Conservation (phyloP, 2,888 invertebrate genomes). For the Nemapogon koenigi region DNA sequence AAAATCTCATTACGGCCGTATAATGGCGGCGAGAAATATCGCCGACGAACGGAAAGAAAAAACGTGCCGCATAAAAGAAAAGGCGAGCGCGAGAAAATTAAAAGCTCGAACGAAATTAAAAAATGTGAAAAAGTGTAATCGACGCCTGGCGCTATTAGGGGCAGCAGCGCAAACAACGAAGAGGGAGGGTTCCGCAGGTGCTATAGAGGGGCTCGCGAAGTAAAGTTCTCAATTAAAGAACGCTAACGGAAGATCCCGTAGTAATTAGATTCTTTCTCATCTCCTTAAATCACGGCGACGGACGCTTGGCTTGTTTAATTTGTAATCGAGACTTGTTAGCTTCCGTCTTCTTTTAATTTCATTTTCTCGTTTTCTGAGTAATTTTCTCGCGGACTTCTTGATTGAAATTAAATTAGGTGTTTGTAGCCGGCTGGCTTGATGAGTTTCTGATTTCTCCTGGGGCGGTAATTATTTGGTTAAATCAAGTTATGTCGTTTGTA, state of each 20-base stretch:
- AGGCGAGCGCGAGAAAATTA: conserved; percentile 59
- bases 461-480: conserved; percentile 10
- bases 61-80: conserved; percentile 46
- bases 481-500: conserved; percentile 5
- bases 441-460: conserved; percentile 9
- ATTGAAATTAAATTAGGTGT: conserved; percentile 42
- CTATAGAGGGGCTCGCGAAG: conserved; percentile 3
- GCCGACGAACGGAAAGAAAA: conserved; percentile 40
- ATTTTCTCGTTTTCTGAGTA: conserved; percentile 36
- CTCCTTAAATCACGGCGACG: conserved; percentile 51
- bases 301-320: conserved; percentile 57
- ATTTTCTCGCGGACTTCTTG: conserved; percentile 30
- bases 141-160: conserved; percentile 51
- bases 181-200: conserved; percentile 18
- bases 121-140: conserved; percentile 63
- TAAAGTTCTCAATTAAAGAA: conserved; percentile 58
- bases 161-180: conserved; percentile 46
- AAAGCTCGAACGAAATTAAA: conserved; percentile 61
- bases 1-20: conserved; percentile 62
- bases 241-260: conserved; percentile 47
- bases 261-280: conserved; percentile 63
- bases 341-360: conserved; percentile 48
- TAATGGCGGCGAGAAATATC: conserved; percentile 61
- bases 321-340: conserved; percentile 62
- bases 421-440: conserved; percentile 11